Evolutionary conservation across 53 echinoderm and acorn worm species (phyloP).

Genomic region (Holothuria scabra): DNA sequence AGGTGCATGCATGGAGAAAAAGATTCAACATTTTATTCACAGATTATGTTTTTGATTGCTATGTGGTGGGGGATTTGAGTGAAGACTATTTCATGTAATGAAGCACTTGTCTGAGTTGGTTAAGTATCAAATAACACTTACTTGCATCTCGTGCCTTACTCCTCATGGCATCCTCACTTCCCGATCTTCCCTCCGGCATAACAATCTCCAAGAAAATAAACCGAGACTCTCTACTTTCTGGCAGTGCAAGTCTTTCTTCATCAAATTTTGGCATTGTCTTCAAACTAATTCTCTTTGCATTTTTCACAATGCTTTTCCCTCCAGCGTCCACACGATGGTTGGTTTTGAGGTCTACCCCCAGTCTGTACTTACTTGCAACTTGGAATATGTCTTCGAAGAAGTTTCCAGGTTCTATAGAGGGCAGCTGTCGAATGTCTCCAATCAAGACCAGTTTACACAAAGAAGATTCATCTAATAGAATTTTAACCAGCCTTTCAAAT

Average conservation of each 20-base stretch:
- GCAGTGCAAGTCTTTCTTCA: slow-evolving; percentile 14
- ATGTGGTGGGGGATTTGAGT: no score
- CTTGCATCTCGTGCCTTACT: no score
- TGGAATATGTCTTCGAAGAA: slow-evolving; percentile 61
- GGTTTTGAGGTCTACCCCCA: slow-evolving; percentile 46
- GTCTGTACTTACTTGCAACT: background rate
- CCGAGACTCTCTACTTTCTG: background rate
- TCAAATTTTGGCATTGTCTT: slow-evolving; percentile 53
- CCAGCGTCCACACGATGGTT: slow-evolving; percentile 67
- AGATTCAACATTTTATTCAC: no score
- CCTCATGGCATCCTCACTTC: no score
- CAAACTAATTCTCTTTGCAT: slow-evolving; percentile 56
- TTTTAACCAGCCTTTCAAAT: slow-evolving; percentile 50
- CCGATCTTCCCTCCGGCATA: no score
- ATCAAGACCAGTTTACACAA: slow-evolving; percentile 67
- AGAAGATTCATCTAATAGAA: slow-evolving; percentile 36
- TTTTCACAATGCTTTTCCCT: slow-evolving; percentile 55
- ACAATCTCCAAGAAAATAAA: slow-evolving; percentile 28
- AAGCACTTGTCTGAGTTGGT: no score
- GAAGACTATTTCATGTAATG: no score
- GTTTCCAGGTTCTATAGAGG: slow-evolving; percentile 69
- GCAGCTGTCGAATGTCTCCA: slow-evolving; percentile 70
- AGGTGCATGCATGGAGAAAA: no score
- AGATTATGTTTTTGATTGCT: no score
- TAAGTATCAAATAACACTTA: no score